Conservation (phyloP, 2,797 vertebrate genomes). For the Muraenolepis orangiensis region DNA sequence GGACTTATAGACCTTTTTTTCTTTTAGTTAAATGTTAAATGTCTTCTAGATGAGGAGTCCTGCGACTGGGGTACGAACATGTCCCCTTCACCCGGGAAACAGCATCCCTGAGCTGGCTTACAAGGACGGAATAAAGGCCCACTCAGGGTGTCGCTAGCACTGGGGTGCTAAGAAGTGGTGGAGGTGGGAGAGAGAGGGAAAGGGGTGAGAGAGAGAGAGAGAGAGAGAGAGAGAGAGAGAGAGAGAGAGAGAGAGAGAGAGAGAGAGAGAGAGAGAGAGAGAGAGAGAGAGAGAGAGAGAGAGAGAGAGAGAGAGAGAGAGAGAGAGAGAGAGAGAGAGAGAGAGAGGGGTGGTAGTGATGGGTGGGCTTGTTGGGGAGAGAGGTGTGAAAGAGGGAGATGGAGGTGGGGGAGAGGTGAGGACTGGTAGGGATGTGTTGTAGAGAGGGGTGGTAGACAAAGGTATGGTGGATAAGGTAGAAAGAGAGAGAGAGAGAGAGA, state of each 20-base stretch:
- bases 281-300: not conserved
- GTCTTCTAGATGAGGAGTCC: not conserved
- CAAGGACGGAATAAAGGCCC: conserved; percentile 28
- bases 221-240: not conserved
- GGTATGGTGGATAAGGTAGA: not conserved
- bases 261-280: not conserved
- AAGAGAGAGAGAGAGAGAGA: no score
- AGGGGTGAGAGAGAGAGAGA: not conserved
- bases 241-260: not conserved
- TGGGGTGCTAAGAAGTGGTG: conserved; percentile 41
- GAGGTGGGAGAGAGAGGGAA: not conserved
- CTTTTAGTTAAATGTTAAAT: not conserved
- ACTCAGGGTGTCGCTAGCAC: conserved; percentile 55
- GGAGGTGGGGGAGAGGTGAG: no score
- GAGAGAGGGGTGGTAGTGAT: no score
- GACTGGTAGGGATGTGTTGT: no score
- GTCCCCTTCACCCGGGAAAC: not conserved
- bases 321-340: not conserved
- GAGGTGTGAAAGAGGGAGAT: no score
- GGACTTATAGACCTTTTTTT: not conserved
- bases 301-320: not conserved
- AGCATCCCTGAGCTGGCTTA: conserved; percentile 2
- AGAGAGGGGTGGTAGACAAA: conserved; percentile 9
- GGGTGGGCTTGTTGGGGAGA: no score
- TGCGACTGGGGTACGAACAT: not conserved